Evolutionary conservation across 2,888 invertebrate species (phyloP), one percentile per base, ranked within the genome.

Genomic region (Ectemnius lituratus): DNA sequence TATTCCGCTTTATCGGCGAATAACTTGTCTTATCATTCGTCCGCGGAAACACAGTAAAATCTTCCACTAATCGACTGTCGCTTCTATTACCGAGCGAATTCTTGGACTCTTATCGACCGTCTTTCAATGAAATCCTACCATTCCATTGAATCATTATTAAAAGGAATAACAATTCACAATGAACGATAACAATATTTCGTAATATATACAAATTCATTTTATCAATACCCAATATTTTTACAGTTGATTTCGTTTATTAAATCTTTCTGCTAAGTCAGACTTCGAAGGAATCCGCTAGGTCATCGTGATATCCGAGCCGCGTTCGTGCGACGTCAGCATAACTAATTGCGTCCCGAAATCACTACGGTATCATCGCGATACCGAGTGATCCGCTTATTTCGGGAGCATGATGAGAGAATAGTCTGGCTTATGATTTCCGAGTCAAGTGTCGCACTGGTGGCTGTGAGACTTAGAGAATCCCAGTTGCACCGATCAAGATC

Each of bases 261-360:
- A 52, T 52, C n/a, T 11, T 37, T 13, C 52, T 13, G 52, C 5
- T 11, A 52, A 52, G 8, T 37, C 37, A 37, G 52, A 52, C 13
- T 52, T 52, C 52, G n/a, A 4, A 4, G 52, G 16, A 52, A 52
- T 52, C 16, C 52, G 52, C 52, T 52, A 1, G n/a, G 52, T 52
- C 52, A 52, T 23, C 16, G 16, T 11, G 14, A 52, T 37, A 37
- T 52, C n/a, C 8, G 16, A 11, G 16, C 14, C 4, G 52, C 52
- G 27, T 60, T 60, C 27, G 27, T 13, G 60, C 60, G 13, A 16
- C 60, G 60, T 60, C 60, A 60, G 60, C 60, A n/a, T 28, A 60
- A 60, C 28, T 60, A 60, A 60, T 60, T 60, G 27, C 28, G 37
- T n/a, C 13, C 23, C 60, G 60, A 23, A 60, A 60, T 5, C 14